Evolutionary conservation across 1,140 invertebrate genomes (phyloP).

Genomic region (Littorina saxatilis): DNA sequence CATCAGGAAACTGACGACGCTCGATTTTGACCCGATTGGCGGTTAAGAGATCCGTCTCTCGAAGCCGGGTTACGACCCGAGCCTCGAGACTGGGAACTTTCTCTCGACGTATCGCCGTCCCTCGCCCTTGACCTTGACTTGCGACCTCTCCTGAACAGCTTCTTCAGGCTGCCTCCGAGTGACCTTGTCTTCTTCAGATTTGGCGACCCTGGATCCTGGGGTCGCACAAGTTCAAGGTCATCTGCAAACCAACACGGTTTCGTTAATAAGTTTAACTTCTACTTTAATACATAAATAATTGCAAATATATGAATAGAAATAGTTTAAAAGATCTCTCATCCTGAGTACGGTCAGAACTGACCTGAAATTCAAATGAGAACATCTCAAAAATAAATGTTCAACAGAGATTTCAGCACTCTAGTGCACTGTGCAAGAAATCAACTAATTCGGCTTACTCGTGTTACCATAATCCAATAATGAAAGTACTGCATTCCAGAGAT

Average conservation of each 20-base stretch:
- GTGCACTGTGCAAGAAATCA: too few species aligned
- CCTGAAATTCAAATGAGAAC: too few species aligned
- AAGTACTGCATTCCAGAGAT: too few species aligned
- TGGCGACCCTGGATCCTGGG: conserved; percentile 50
- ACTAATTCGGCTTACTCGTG: too few species aligned
- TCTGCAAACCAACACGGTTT: conserved; percentile 52
- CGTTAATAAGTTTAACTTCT: too few species aligned
- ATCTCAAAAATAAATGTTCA: too few species aligned
- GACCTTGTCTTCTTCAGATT: conserved; percentile 68
- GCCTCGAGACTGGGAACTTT: conserved; percentile 63
- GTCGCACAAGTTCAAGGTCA: conserved; percentile 61
- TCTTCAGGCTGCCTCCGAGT: conserved; percentile 66
- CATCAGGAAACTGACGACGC: conserved; percentile 50
- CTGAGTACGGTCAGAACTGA: too few species aligned
- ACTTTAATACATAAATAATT: background rate
- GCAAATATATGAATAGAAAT: background rate
- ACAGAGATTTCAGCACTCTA: too few species aligned
- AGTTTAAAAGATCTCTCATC: too few species aligned
- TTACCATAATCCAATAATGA: too few species aligned
- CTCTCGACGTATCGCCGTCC: conserved; percentile 58
- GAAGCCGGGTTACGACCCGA: conserved; percentile 59
- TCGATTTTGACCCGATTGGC: conserved; percentile 44
- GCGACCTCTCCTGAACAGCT: conserved; percentile 61
- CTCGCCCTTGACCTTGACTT: conserved; percentile 49
- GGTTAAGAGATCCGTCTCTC: conserved; percentile 60